Conservation (phyloP, 2,888 invertebrate species). For the Drosophila siamana region DNA sequence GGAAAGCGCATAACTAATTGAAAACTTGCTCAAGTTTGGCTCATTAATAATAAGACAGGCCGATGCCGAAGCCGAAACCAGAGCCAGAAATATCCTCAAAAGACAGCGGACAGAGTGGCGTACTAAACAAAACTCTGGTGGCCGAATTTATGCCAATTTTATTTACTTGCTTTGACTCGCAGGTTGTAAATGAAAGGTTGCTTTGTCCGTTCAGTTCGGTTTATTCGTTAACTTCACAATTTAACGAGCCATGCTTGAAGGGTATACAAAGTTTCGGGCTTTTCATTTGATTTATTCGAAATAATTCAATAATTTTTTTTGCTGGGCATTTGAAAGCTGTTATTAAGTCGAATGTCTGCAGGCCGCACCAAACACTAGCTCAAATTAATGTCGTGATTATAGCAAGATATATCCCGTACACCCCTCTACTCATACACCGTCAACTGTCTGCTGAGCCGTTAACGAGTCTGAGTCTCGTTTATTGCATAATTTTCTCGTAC, state of each 20-base stretch:
- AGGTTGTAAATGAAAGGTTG: background rate
- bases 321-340: conserved; percentile 59
- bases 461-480: conserved; percentile 64
- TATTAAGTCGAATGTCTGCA: conserved; percentile 59
- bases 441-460: conserved; percentile 52
- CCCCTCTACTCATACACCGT: background rate
- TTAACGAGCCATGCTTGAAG: background rate
- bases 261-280: conserved; percentile 3
- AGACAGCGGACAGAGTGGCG: background rate
- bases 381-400: conserved; percentile 75
- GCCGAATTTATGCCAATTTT: background rate
- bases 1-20: conserved; percentile 68
- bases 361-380: conserved; percentile 62
- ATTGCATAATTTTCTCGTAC: conserved; percentile 55
- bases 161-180: background rate
- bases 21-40: conserved; percentile 74
- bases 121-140: background rate
- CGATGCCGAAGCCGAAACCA: no score
- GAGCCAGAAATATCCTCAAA: conserved; percentile 10
- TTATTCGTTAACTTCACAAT: background rate
- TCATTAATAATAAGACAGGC: conserved; percentile 74
- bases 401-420: background rate
- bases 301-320: conserved; percentile 74
- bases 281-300: conserved; percentile 61
- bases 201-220: background rate